Conservation (phyloP, 2,797 vertebrate genomes). For the Amphiprion clarkii region DNA sequence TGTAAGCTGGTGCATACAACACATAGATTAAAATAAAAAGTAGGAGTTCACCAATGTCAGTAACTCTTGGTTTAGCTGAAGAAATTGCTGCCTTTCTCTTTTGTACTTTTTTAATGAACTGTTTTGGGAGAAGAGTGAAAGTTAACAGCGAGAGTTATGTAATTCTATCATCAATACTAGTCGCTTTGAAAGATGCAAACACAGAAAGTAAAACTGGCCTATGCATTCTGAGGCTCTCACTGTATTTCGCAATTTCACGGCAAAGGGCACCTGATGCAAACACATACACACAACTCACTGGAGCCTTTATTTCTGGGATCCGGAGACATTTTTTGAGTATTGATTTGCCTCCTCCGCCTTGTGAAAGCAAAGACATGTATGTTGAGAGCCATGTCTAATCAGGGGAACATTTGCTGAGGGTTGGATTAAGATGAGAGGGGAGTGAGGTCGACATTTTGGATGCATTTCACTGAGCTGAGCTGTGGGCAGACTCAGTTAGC, state of each 20-base stretch:
- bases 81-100: constrained; percentile 40
- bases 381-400: constrained; percentile 64
- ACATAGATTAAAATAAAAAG: constrained; percentile 52
- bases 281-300: constrained; percentile 2
- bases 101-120: constrained; percentile 68
- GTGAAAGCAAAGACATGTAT: constrained; percentile 59
- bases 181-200: constrained; percentile 46
- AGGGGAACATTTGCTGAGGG: constrained; percentile 47
- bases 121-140: constrained; percentile 63
- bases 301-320: constrained; percentile 32
- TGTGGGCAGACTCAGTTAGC: constrained; percentile 61
- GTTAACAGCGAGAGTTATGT: constrained; percentile 43
- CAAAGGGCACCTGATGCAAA: constrained; percentile 17
- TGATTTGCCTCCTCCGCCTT: constrained; percentile 58
- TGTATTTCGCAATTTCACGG: constrained; percentile 35
- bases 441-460: constrained; percentile 63
- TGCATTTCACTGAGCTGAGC: constrained; percentile 52
- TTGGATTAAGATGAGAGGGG: constrained; percentile 57
- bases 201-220: constrained; percentile 16
- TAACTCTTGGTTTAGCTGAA: constrained; percentile 18
- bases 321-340: constrained; percentile 52
- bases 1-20: constrained; percentile 40
- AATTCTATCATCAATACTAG: constrained; percentile 54
- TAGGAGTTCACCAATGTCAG: constrained; percentile 36
- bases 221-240: constrained; percentile 2